Evolutionary conservation across 2,888 invertebrate genomes (phyloP).

Genomic region (Axea sp.): DNA sequence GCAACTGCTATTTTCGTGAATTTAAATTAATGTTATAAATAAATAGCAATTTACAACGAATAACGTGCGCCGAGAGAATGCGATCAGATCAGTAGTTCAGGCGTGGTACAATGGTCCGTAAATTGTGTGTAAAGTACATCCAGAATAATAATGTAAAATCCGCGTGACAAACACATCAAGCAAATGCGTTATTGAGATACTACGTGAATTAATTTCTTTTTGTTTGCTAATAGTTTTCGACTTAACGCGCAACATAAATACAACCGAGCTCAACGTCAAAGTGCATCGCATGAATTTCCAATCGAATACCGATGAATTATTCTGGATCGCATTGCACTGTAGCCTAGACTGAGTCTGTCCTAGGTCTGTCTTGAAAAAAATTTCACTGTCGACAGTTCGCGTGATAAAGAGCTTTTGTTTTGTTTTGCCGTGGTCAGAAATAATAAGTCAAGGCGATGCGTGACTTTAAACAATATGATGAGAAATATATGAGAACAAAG

Average conservation of each 20-base stretch:
- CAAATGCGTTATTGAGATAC: background rate
- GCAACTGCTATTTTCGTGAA: background rate
- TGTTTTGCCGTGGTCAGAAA: conserved; percentile 22
- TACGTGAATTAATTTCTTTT: conserved; percentile 10
- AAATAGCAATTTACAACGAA: background rate
- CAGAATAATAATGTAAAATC: conserved; percentile 74
- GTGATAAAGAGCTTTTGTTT: conserved; percentile 46
- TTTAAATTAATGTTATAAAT: background rate
- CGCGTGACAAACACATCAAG: background rate
- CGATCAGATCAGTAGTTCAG: conserved; percentile 71
- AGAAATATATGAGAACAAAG: background rate
- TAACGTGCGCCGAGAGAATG: conserved; percentile 63
- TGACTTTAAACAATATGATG: too few relatives aligned
- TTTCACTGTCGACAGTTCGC: conserved; percentile 30
- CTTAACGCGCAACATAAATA: background rate
- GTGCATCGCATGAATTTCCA: conserved; percentile 9
- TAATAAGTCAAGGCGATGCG: background rate
- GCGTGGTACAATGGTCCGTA: conserved; percentile 64
- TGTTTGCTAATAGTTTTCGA: conserved; percentile 12
- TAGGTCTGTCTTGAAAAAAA: conserved; percentile 77
- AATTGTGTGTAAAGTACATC: conserved; percentile 69
- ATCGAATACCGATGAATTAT: conserved; percentile 73
- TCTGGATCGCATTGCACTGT: conserved; percentile 76
- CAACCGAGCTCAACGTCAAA: background rate
- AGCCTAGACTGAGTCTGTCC: conserved; percentile 79